These are phyloP conservation scores for Todiramphus chloris DNA, from an alignment of 2,113 vertebrate species.

Conservation along the genomic window DNA sequence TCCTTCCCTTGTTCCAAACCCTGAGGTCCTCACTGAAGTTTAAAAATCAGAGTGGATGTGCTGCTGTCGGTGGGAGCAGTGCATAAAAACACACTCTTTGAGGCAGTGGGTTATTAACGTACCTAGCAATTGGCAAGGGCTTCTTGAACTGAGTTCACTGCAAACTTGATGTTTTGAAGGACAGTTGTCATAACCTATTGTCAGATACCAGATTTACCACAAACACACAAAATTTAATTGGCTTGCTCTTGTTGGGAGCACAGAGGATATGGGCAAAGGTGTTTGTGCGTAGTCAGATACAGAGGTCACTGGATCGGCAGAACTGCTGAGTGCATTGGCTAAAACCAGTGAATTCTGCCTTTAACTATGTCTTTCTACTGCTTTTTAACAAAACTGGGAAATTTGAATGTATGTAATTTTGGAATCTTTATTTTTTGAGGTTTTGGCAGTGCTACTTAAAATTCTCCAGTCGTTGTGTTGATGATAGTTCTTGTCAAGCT, in stretches of 20 bases:
- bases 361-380: background rate
- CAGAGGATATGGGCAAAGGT: background rate
- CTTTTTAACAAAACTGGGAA: background rate
- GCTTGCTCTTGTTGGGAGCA: background rate
- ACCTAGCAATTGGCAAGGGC: too few species aligned
- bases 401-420: background rate
- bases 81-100: background rate
- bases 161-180: background rate
- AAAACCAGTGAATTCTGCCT: background rate
- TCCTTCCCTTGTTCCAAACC: background rate
- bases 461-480: background rate
- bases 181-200: background rate
- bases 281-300: background rate
- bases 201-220: background rate
- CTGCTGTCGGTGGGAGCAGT: fast-evolving
- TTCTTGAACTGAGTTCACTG: background rate
- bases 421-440: background rate
- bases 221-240: background rate
- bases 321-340: background rate
- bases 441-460: background rate
- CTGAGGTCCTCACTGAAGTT: background rate
- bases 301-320: background rate
- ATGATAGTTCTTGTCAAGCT: background rate
- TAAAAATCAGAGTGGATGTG: background rate
- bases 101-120: background rate